Evolutionary conservation across 2,113 vertebrate species (phyloP).

Genomic region (Ornithorhynchus anatinus): DNA sequence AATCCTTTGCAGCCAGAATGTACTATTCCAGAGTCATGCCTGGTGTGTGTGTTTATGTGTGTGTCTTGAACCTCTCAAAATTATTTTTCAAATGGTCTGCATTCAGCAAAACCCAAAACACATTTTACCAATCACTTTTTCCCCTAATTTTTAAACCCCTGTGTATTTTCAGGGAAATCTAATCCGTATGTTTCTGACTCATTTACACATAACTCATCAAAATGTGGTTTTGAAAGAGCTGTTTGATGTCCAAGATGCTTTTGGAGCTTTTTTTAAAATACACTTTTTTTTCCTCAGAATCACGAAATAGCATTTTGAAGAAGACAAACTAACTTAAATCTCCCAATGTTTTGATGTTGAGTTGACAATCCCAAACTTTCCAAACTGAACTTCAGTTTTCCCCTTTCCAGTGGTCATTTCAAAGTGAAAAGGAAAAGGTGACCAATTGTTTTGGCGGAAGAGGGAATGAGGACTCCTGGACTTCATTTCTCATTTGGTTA

Average conservation of each 20-base stretch:
- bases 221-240: neutral
- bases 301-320: neutral
- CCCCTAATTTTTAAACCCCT: neutral
- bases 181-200: neutral
- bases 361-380: neutral
- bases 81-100: neutral
- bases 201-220: neutral
- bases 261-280: neutral
- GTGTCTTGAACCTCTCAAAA: neutral
- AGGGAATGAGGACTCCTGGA: neutral
- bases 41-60: neutral
- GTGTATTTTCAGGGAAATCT: neutral
- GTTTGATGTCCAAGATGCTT: conserved; percentile 1
- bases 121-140: neutral
- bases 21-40: neutral
- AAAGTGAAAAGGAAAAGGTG: neutral
- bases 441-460: neutral
- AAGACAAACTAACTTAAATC: neutral
- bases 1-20: neutral
- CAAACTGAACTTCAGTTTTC: neutral
- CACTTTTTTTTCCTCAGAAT: neutral
- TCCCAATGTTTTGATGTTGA: neutral
- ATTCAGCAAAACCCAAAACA: neutral
- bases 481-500: too few relatives aligned
- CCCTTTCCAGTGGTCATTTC: neutral